These are phyloP conservation scores for Nylanderia fulva DNA, from an alignment of 1,140 invertebrate genomes.

Conservation along the genomic window DNA sequence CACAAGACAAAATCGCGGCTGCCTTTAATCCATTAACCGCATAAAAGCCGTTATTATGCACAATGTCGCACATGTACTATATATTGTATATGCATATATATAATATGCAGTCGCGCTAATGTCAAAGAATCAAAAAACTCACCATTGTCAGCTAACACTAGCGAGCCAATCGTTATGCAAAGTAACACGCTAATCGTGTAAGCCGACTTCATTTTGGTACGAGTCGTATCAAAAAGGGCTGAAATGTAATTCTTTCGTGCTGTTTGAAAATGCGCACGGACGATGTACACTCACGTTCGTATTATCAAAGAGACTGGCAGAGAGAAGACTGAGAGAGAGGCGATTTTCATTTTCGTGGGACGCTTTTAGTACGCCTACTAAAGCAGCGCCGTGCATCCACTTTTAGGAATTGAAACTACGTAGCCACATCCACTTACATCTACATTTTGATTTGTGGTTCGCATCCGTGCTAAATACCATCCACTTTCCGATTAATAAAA, in stretches of 20 bases:
- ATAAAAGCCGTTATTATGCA: not conserved
- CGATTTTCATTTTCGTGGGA: too few relatives aligned
- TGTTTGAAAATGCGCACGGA: not conserved
- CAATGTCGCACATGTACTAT: not conserved
- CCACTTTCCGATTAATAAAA: too few relatives aligned
- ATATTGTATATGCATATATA: not conserved
- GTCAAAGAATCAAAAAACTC: not conserved
- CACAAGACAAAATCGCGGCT: not conserved
- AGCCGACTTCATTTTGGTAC: slow-evolving; percentile 25
- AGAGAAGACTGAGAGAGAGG: too few relatives aligned
- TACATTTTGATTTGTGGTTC: too few relatives aligned
- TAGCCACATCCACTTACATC: too few relatives aligned
- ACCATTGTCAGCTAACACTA: not conserved
- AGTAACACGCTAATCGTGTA: slow-evolving; percentile 30
- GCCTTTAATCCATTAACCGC: not conserved
- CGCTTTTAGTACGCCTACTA: too few relatives aligned
- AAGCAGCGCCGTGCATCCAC: too few relatives aligned
- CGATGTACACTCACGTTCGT: not conserved
- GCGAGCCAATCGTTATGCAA: not conserved
- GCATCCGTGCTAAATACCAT: too few relatives aligned
- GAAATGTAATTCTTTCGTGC: not conserved
- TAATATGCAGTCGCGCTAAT: not conserved
- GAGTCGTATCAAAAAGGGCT: not conserved
- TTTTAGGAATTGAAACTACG: too few relatives aligned
- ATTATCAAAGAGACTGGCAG: too few relatives aligned